Base-by-base conservation (phyloP, 2,888 invertebrate genomes). In the Diarsia brunnea region DNA sequence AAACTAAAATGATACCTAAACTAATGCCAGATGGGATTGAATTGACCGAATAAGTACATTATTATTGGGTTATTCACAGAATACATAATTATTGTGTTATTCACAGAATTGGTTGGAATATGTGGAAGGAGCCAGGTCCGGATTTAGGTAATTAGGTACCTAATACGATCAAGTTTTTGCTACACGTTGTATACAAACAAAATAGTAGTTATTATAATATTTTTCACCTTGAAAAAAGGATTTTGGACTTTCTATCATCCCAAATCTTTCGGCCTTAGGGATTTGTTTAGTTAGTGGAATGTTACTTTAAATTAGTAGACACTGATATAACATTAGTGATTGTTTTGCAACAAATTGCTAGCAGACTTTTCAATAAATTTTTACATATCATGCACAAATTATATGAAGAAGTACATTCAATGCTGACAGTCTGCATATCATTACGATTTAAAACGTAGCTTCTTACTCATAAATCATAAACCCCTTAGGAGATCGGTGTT, bases 361-460 rank as follows among this genome's bases (percentile, higher is more conserved):
- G 86, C 88, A 87, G 88, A 87, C 86, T 66, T 75, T 79, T 79
- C 73, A 83, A 86, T 87, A 89, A 88, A 88, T 85, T 88, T 79
- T 89, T 86, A 96, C 96, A 96, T 96, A 96, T 96, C 96, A 96
- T 94, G 94, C 95, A 94, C 93, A 94, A 95, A 93, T 86, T 90
- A 89, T 89, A 87, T 89, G 88, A 89, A 86, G 89, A 87, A 51
- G 16, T 31, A 84, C 81, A 87, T 87, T 81, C 83, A 90, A 91
- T 89, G 92, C 94, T 92, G 91, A 91, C 92, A 90, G 92, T 90
- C 91, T 89, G 94, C 95, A 95, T 95, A 95, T 95, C 95, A 95
- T 93, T 94, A 95, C 89, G 87, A 91, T 89, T 79, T 78, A 81
- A 80, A 82, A 78, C 58, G 78, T 89, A 89, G 89, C 88, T 87